Evolutionary conservation across 2,888 invertebrate species (phyloP).

Genomic region (Lordiphosa fenestrarum): DNA sequence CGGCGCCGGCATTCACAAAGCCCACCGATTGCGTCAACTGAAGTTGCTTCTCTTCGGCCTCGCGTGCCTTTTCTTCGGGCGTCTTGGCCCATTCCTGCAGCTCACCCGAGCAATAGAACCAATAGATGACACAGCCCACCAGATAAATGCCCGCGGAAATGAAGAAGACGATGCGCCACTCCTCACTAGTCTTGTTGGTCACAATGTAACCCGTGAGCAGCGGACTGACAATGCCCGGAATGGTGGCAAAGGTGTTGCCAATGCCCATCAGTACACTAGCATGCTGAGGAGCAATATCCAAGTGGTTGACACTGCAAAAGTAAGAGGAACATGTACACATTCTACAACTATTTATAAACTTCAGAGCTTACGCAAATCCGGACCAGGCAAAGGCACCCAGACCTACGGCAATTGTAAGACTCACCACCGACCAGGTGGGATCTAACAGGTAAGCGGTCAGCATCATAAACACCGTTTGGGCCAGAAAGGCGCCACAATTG

Average conservation of each 20-base stretch:
- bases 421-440: slow-evolving; percentile 87
- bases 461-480: slow-evolving; percentile 93
- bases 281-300: slow-evolving; percentile 95
- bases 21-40: slow-evolving; percentile 66
- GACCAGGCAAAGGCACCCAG: slow-evolving; percentile 96
- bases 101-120: slow-evolving; percentile 89
- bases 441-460: slow-evolving; percentile 88
- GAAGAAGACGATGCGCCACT: slow-evolving; percentile 94
- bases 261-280: slow-evolving; percentile 95
- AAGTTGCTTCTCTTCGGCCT: slow-evolving; percentile 66
- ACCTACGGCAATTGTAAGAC: slow-evolving; percentile 92
- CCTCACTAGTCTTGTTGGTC: slow-evolving; percentile 85
- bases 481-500: slow-evolving; percentile 87
- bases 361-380: slow-evolving; percentile 87
- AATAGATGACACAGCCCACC: slow-evolving; percentile 92
- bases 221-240: slow-evolving; percentile 96
- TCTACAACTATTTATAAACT: background rate
- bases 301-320: slow-evolving; percentile 86
- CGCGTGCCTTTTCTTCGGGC: slow-evolving; percentile 71
- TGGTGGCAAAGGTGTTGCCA: slow-evolving; percentile 93
- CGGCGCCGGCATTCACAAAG: slow-evolving; percentile 78
- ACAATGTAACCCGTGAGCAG: slow-evolving; percentile 90
- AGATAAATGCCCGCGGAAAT: slow-evolving; percentile 91
- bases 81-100: slow-evolving; percentile 89
- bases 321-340: slow-evolving; percentile 14